A percentile compares a stretch with the other conserved stretches of the same genome.
Conservation (phyloP, 2,113 vertebrate genomes). For the Enhydra lutris region DNA sequence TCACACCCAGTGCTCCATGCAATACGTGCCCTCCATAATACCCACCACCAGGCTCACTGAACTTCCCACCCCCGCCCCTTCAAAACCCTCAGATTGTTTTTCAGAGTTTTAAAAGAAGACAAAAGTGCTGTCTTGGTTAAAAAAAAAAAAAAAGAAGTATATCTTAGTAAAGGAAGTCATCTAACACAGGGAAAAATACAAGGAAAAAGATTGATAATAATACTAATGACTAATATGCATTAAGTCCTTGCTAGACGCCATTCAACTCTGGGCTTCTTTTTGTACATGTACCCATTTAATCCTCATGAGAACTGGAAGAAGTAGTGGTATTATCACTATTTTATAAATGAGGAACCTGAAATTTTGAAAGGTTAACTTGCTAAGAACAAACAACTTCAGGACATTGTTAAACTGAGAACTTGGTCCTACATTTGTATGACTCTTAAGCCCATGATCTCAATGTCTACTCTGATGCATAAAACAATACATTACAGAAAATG, state of each 20-base stretch:
- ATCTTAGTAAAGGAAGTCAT: background rate
- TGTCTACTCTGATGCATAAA: background rate
- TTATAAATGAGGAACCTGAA: background rate
- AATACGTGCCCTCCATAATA: no score
- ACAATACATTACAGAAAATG: background rate
- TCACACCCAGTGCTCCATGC: no score
- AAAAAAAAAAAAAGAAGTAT: background rate
- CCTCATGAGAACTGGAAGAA: background rate
- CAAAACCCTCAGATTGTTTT: no score
- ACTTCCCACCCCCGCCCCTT: no score
- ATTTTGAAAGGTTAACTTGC: slow-evolving; percentile 4
- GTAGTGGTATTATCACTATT: background rate
- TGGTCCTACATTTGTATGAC: background rate
- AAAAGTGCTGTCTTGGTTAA: background rate
- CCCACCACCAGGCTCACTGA: no score
- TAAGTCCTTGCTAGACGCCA: background rate
- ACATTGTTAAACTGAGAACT: background rate
- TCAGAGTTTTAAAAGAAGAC: background rate
- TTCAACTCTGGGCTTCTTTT: background rate
- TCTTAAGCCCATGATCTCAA: background rate
- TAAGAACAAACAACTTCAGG: background rate
- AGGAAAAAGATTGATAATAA: background rate
- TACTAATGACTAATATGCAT: background rate
- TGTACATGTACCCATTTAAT: background rate
- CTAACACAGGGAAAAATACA: background rate